Base-by-base conservation (phyloP, 2,797 vertebrate species). In the Euthynnus affinis region DNA sequence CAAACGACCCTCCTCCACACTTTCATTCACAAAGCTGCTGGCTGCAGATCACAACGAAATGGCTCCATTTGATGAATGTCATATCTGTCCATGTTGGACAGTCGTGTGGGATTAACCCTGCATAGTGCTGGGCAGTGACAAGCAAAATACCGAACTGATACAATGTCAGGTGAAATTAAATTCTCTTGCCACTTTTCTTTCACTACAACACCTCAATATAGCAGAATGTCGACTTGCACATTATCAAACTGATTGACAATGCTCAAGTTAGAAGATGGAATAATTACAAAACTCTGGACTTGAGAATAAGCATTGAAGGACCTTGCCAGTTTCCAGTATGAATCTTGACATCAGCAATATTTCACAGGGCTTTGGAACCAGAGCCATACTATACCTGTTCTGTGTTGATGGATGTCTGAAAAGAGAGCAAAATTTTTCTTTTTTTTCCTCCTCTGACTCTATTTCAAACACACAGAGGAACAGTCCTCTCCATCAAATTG, bases 401-500 rank as follows among this genome's bases (percentile, higher is more conserved):
- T 79, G 65, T 78, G 86, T 72, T 82, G 88, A 89, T 88, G 84
- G 81, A 89, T 87, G 86, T 78, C 75, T 74, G 74, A 90, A 89
- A 86, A 80, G 75, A 79, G 78, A 89, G 63, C 52, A 77, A 78
- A 71, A 77, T 81, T 83, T 81, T 59, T 75, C 37, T 20, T 13
- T 18, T 52, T 53, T 46, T 49, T 59, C 42, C 60, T 27, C 68
- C 25, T 34, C 58, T 52, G 62, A 87, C 82, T 85, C 83, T 74
- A 87, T 90, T 89, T 89, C 85, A 86, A 87, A 90, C 79, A 82
- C 77, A 82, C 76, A 81, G 74, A 90, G 69, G 82, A 89, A 89
- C 87, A 83, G 78, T 83, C 85, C 86, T 84, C 87, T 90, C 84
- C 74, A 83, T 93, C 89, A 91, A 89, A 88, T 88, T 90, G 88